These are phyloP conservation scores for Yponomeuta malinellus DNA, from an alignment of 2,888 invertebrate species.

Conservation along the genomic window DNA sequence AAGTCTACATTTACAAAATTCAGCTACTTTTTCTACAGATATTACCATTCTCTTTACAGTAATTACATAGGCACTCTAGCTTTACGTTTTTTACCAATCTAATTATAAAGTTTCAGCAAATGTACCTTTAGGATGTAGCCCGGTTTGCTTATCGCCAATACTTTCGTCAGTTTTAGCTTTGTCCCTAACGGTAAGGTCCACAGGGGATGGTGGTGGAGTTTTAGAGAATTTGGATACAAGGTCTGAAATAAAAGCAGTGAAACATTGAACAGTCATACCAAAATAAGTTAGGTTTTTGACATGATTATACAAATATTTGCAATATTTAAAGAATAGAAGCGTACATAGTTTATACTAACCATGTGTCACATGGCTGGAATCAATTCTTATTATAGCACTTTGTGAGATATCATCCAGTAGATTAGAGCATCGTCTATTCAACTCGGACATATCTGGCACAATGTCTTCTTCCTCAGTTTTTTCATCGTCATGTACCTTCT, in stretches of 20 bases:
- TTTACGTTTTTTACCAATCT: neutral
- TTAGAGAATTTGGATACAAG: conserved; percentile 79
- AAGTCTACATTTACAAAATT: too few relatives aligned
- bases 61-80: neutral
- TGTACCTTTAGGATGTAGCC: conserved; percentile 68
- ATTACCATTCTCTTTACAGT: neutral
- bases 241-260: conserved; percentile 55
- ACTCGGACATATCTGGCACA: conserved; percentile 62
- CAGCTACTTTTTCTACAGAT: too few relatives aligned
- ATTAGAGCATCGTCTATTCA: conserved; percentile 69
- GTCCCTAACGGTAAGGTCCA: conserved; percentile 76
- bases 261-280: neutral
- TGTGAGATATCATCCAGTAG: conserved; percentile 71
- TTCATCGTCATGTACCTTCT: conserved; percentile 20
- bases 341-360: conserved; percentile 38
- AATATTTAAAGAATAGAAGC: neutral
- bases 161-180: conserved; percentile 61
- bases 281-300: too few relatives aligned
- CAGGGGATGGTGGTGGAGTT: conserved; percentile 83
- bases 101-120: neutral
- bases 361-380: conserved; percentile 65
- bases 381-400: conserved; percentile 66
- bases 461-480: conserved; percentile 37
- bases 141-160: conserved; percentile 53
- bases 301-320: neutral